Conservation (phyloP, 2,113 vertebrate genomes). For the Aegithalos caudatus region DNA sequence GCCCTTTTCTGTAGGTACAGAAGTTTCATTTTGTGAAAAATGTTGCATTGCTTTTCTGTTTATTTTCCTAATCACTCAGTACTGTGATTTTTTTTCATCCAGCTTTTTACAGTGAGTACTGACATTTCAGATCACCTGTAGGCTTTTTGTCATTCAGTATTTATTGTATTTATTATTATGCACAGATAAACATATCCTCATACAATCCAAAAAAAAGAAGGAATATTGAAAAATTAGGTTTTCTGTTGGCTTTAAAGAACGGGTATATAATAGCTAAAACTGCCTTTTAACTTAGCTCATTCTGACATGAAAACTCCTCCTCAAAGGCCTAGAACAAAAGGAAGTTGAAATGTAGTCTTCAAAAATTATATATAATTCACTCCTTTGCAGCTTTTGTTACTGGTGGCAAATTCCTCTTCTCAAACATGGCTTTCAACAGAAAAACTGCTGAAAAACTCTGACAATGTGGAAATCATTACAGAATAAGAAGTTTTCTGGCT, state of each 20-base stretch:
- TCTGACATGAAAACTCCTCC: background rate
- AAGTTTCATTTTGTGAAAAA: background rate
- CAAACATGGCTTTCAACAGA: background rate
- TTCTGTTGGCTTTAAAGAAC: background rate
- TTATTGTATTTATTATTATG: background rate
- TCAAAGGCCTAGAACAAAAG: background rate
- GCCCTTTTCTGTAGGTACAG: accelerated
- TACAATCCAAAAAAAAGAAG: background rate
- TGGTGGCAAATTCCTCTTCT: background rate
- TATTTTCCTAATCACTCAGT: background rate
- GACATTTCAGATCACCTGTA: background rate
- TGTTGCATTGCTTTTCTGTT: background rate
- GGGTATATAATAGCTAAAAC: background rate
- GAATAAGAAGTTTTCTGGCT: background rate
- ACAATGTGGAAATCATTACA: background rate
- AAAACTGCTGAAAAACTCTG: background rate
- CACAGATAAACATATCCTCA: background rate
- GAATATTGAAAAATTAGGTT: background rate
- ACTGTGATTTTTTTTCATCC: background rate
- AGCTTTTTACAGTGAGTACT: background rate
- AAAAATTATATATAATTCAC: background rate
- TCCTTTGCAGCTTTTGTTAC: background rate
- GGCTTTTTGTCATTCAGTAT: background rate
- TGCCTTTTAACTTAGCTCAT: background rate
- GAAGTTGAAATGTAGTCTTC: background rate